Conservation (phyloP, 2,888 invertebrate species). For the Elegia similella region DNA sequence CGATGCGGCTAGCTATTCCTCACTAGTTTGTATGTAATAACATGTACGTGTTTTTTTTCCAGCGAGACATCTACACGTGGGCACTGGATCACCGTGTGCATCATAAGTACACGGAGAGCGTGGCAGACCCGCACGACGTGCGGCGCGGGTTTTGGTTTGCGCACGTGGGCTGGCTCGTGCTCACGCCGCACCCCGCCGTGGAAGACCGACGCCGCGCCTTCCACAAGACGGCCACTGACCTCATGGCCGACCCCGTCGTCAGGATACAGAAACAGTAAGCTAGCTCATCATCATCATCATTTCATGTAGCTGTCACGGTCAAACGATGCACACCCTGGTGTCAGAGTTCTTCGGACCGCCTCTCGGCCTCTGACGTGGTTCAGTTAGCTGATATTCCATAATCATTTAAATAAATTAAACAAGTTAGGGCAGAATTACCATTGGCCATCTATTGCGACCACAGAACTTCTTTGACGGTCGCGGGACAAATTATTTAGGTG, state of each 20-base stretch:
- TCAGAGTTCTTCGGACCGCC: no score
- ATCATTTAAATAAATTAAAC: no score
- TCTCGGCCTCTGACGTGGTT: no score
- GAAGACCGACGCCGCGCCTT: slow-evolving; percentile 83
- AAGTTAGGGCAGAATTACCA: no score
- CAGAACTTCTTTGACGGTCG: no score
- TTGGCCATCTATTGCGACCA: no score
- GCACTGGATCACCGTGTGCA: slow-evolving; percentile 93
- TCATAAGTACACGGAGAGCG: slow-evolving; percentile 93
- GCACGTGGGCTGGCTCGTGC: slow-evolving; percentile 95
- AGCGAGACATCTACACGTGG: slow-evolving; percentile 93
- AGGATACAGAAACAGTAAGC: slow-evolving; percentile 87
- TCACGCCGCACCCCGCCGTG: slow-evolving; percentile 91
- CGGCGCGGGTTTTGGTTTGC: slow-evolving; percentile 94
- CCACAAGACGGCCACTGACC: slow-evolving; percentile 84
- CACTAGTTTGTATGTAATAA: background rate
- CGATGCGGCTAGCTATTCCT: no score
- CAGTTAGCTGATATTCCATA: no score
- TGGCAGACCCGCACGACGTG: slow-evolving; percentile 92
- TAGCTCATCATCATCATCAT: no score
- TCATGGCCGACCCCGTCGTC: slow-evolving; percentile 87
- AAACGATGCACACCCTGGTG: no score
- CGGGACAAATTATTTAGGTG: no score
- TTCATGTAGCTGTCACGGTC: no score
- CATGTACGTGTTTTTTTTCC: slow-evolving; percentile 31